phyloP scores from a whole-genome alignment of 2,888 invertebrate species.

The Cryptocephalus moraei region DNA sequence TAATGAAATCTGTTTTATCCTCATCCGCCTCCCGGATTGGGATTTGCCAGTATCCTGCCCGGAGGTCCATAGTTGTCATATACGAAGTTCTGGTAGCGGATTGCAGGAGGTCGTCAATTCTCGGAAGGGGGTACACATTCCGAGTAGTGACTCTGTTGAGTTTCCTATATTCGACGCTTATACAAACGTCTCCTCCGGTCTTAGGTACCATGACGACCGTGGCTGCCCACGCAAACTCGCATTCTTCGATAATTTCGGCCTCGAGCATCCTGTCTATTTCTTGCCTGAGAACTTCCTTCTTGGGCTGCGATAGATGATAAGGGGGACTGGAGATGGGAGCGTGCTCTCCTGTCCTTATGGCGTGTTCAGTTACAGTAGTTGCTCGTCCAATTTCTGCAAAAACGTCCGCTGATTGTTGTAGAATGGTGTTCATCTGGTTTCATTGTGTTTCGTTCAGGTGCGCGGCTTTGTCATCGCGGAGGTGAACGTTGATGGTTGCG shows the following conservation, averaged over 20 bases:
- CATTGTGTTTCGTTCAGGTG: not conserved
- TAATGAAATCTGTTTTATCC: slow-evolving; percentile 12
- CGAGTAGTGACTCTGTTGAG: slow-evolving; percentile 15
- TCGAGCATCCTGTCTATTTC: slow-evolving; percentile 24
- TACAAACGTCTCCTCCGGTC: slow-evolving; percentile 6
- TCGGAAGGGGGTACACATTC: slow-evolving; percentile 13
- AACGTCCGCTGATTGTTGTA: not conserved
- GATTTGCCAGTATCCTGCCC: slow-evolving; percentile 4
- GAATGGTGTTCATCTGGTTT: not conserved
- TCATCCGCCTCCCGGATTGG: slow-evolving; percentile 3
- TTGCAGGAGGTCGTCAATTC: slow-evolving; percentile 13
- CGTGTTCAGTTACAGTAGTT: slow-evolving; percentile 13
- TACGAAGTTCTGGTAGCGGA: slow-evolving; percentile 5
- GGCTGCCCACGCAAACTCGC: slow-evolving; percentile 30
- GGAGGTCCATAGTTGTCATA: slow-evolving; percentile 9
- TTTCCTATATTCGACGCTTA: slow-evolving; percentile 14
- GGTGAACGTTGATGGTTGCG: not conserved
- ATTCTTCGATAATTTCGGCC: slow-evolving; percentile 27
- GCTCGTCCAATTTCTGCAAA: slow-evolving; percentile 12
- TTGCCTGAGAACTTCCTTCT: slow-evolving; percentile 11
- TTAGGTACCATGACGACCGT: slow-evolving; percentile 30
- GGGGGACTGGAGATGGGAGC: slow-evolving; percentile 23
- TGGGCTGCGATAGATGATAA: slow-evolving; percentile 21
- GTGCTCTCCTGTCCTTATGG: not conserved
- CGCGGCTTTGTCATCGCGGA: not conserved